Evolutionary conservation across 2,113 vertebrate genomes (phyloP), one percentile per base, ranked within the genome.

Genomic region (Ammodytes dubius): DNA sequence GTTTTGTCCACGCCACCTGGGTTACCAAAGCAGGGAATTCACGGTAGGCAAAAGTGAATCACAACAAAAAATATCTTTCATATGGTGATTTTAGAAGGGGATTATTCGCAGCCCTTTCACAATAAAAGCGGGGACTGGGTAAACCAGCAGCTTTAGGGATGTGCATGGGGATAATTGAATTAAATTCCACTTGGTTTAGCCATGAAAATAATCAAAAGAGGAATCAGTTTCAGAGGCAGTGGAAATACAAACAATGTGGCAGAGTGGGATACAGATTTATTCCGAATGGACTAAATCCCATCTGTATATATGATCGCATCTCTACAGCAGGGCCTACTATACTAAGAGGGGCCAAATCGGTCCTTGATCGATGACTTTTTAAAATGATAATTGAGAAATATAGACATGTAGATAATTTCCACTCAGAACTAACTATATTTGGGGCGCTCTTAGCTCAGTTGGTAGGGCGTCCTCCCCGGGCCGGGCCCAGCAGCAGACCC

Each of bases 1-100:
- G 86, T 79, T 86, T 87, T 82, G 77, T 87, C 81, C 71, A 61
- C 35, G 5, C 64, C 73, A 75, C 50, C 74, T 68, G 77, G 47
- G 76, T 78, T 56, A 67, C 54, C 67, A 49, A 47, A 71, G 85
- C 50, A 63, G 67, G 72, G 68, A 70, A 86, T 66, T 27, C 71
- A 63, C 47, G 83, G 71, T 13, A 40, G 56, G 49, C 42, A 72
- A 76, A 27, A 75, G 45, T 14, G 4, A 66, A 64, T 70, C 50
- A 58, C 1, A 4, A 27, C 27, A 27, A 27, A 27, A 9, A 39
- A 49, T 11, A 77, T 53, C 73, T 77, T 84, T 83, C 72, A 81
- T 66, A 64, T 75, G 80, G 12, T 67, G 77, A 78, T 84, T 82
- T 68, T 40, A 54, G 2, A 27, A 27, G 27, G 27, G 27, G 15